phyloP scores from a whole-genome alignment of 2,797 vertebrate species.

The Hydrophis major region DNA sequence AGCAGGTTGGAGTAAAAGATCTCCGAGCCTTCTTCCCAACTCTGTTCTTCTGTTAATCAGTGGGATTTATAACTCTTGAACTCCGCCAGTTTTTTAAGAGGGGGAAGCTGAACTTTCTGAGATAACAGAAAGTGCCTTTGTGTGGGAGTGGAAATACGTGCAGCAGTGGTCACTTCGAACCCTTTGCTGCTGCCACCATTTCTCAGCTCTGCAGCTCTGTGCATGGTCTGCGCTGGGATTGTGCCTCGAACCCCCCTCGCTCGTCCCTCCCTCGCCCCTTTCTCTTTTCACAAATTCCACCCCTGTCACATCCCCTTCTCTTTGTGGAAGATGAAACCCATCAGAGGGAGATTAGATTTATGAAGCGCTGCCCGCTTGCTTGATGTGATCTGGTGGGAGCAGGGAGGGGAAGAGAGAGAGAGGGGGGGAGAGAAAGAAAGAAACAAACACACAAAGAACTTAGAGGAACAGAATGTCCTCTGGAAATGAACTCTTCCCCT shows the following conservation, averaged over 20 bases:
- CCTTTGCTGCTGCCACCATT: slow-evolving; percentile 19
- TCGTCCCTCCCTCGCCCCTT: background rate
- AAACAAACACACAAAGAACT: slow-evolving; percentile 3
- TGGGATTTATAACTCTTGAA: background rate
- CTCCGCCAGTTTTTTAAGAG: background rate
- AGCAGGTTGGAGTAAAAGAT: too few species aligned
- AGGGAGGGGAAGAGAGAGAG: slow-evolving; percentile 33
- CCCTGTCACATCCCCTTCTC: background rate
- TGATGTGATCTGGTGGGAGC: slow-evolving; percentile 37
- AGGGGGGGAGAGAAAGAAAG: slow-evolving; percentile 19
- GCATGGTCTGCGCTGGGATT: slow-evolving; percentile 23
- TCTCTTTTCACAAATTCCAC: background rate
- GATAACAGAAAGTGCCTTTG: slow-evolving; percentile 22
- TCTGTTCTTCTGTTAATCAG: too few species aligned
- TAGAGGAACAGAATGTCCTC: slow-evolving; percentile 42
- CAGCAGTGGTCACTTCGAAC: background rate
- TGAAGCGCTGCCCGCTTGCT: slow-evolving; percentile 54
- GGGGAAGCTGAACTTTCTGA: accelerated
- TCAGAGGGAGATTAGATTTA: slow-evolving; percentile 59
- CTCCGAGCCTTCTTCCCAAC: too few species aligned
- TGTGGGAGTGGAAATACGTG: background rate
- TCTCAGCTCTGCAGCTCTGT: slow-evolving; percentile 35
- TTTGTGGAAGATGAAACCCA: slow-evolving; percentile 49
- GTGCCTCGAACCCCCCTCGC: background rate
- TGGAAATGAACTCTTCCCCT: slow-evolving; percentile 47